phyloP scores from a whole-genome alignment of 2,797 vertebrate species.

The Poecilia velifera region DNA sequence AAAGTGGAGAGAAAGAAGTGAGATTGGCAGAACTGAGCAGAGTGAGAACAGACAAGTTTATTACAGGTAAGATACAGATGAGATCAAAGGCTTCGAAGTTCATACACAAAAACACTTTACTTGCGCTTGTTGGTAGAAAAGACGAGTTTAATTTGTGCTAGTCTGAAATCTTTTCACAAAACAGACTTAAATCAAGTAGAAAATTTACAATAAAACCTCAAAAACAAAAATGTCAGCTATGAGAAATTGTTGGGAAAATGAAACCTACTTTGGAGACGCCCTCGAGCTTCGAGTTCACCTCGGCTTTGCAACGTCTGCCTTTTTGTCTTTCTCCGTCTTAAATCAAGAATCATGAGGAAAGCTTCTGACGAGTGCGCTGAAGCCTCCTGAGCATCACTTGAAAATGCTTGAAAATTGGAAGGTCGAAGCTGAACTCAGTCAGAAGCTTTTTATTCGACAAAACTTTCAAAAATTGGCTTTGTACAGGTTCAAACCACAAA shows the following conservation, averaged over 20 bases:
- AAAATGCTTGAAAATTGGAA: not conserved
- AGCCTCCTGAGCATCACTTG: not conserved
- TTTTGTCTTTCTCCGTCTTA: conserved; percentile 8
- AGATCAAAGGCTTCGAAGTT: conserved; percentile 80
- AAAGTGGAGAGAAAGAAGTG: conserved; percentile 69
- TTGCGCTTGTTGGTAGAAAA: conserved; percentile 91
- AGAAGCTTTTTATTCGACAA: not conserved
- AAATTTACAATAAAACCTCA: conserved; percentile 88
- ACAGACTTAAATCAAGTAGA: conserved; percentile 91
- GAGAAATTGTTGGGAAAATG: conserved; percentile 29
- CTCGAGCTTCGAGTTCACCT: conserved; percentile 21
- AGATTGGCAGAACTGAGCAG: conserved; percentile 88
- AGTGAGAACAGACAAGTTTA: conserved; percentile 90
- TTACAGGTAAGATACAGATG: conserved; percentile 91
- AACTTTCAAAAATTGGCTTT: conserved; percentile 18
- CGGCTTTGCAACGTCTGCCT: conserved; percentile 1
- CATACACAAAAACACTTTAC: conserved; percentile 70
- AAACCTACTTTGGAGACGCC: conserved; percentile 13
- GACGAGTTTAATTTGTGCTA: conserved; percentile 92
- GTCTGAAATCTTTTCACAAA: conserved; percentile 87
- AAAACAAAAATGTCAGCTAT: conserved; percentile 55
- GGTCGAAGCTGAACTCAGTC: not conserved
- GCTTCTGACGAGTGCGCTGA: not conserved
- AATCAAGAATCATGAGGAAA: conserved; percentile 1
- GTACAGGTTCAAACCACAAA: conserved; percentile 39